Evolutionary conservation across 2,797 vertebrate species (phyloP), one percentile per base, ranked within the genome.

Genomic region (Tokudaia tokunoshimensis): DNA sequence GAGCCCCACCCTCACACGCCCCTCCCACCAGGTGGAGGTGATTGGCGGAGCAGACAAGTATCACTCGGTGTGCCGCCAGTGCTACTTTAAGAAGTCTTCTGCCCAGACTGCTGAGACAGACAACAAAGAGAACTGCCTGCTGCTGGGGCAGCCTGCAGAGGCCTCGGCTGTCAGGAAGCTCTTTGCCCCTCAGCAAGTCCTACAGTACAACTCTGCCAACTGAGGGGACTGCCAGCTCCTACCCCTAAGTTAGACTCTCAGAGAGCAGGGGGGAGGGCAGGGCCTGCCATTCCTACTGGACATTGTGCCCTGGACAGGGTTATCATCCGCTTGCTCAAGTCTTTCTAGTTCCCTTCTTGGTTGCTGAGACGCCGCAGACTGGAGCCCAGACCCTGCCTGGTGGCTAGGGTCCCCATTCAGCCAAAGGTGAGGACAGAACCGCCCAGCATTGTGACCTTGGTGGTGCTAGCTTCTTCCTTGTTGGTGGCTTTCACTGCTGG

Each of bases 11-110:
- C 29, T 61, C 59, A 83, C 12, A 3, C 31, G 26, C 14, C 81
- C n/a, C 17, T 37, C 2, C 6, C 95, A 19, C 61, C 97, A 99
- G 99, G 99, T 99, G 29, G 99, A 99, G 96, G 99, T 99, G 97
- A 99, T 99, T 0, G 99, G 99, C 10, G 99, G 99, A 11, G 98
- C 99, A 0, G 99, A 99, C 97, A 99, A 99, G 92, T 99, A 99
- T 97, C 99, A 99, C 76, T 99, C 99, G 0, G 99, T 99, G 89
- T 99, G 99, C 96, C 98, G 99, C 50, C 97, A 96, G 93, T 99
- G 99, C 98, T 99, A 99, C 63, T 99, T 99, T 96, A 31, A 98
- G 98, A 88, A 98, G 80, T 26, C 79, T 0, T n/a, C 92, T 0
- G 95, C 96, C 10, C 97, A 75, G 91, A 34, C 44, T 0, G 1